A percentile compares a stretch with the other conserved stretches of the same genome.
These are phyloP conservation scores for Pterois miles DNA, from an alignment of 2,797 vertebrate species.

Conservation along the genomic window DNA sequence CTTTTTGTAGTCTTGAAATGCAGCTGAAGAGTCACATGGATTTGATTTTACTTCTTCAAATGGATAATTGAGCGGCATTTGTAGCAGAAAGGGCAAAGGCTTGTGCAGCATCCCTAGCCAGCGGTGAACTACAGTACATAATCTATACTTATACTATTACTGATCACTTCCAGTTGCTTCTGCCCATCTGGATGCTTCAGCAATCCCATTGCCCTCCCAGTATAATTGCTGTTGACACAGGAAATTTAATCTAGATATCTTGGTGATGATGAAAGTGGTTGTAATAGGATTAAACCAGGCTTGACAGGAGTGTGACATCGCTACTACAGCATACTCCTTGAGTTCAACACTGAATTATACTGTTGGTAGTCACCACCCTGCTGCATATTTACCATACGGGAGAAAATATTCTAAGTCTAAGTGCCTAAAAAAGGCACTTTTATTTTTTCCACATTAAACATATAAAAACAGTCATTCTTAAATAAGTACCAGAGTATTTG, in stretches of 20 bases:
- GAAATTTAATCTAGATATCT: constrained; percentile 77
- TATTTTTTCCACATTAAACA: not conserved
- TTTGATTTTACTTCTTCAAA: constrained; percentile 34
- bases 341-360: constrained; percentile 34
- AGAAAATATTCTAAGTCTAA: not conserved
- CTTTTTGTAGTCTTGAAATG: constrained; percentile 22
- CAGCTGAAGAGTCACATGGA: constrained; percentile 7
- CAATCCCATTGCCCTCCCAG: constrained; percentile 58
- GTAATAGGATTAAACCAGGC: constrained; percentile 78
- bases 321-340: constrained; percentile 54
- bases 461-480: not conserved
- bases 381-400: not conserved
- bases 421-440: not conserved
- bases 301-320: constrained; percentile 65
- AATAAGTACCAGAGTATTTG: not conserved
- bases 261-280: constrained; percentile 81
- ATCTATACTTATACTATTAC: constrained; percentile 66
- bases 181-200: constrained; percentile 60
- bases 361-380: constrained; percentile 5
- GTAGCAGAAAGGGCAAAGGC: constrained; percentile 6
- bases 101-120: constrained; percentile 25
- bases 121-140: constrained; percentile 40
- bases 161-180: constrained; percentile 72
- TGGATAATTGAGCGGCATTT: constrained; percentile 18
- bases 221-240: constrained; percentile 71